Conservation (phyloP, 2,113 vertebrate genomes). For the Platysteira castanea region DNA sequence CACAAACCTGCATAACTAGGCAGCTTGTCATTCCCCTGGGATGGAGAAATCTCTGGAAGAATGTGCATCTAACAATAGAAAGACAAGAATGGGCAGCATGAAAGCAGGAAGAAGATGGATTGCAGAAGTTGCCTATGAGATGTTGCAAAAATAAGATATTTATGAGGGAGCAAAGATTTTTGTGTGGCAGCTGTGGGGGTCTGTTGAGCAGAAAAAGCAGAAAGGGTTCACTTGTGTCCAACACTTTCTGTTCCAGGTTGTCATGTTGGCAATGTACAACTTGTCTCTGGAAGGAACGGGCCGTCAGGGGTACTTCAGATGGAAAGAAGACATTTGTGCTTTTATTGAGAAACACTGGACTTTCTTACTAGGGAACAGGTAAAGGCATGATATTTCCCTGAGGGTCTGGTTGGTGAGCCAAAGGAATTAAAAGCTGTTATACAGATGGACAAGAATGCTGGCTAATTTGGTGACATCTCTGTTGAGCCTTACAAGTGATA, state of each 20-base stretch:
- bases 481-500: not conserved
- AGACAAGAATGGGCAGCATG: not conserved
- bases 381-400: not conserved
- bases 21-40: not conserved
- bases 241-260: conserved; percentile 80
- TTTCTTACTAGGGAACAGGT: conserved; percentile 93
- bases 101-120: not conserved
- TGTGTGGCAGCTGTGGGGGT: not conserved
- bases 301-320: conserved; percentile 96
- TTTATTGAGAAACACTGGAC: conserved; percentile 98
- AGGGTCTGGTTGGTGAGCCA: not conserved
- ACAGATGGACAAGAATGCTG: not conserved
- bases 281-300: conserved; percentile 95
- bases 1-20: conserved; percentile 5
- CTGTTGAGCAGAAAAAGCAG: not conserved
- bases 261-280: conserved; percentile 99
- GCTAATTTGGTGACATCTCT: not conserved
- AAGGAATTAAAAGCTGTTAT: not conserved
- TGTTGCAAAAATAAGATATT: conserved; percentile 7
- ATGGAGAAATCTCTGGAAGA: not conserved
- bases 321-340: conserved; percentile 99
- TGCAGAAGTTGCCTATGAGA: not conserved
- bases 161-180: not conserved
- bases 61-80: conserved; percentile 11
- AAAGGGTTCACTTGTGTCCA: not conserved